Evolutionary conservation across 2,888 invertebrate species (phyloP), one percentile per base, ranked within the genome.

Genomic region (Synanthedon tipuliformis): DNA sequence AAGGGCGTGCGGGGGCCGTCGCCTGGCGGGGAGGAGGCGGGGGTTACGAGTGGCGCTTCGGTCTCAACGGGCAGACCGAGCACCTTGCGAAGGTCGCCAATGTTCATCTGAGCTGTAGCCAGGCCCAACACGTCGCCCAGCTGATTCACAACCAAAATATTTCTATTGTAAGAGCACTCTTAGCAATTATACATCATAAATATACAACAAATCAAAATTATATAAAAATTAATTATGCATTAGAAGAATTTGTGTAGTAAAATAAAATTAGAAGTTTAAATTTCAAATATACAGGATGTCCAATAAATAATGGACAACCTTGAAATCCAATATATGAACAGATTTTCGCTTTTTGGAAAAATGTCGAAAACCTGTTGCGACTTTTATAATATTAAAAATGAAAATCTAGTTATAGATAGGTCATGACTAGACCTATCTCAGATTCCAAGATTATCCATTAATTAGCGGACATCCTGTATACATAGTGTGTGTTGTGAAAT

Each of bases 61-160:
- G 74, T 70, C 18, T 89, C 89, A 2, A 66, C 68, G 0, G 93
- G 92, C 60, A 95, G 81, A 3, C 95, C 95, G 3, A 97, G 83
- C 51, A 95, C 91, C 70, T 95, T 95, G 56, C 93, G 92, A 52
- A 98, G 88, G 76, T 98, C 98, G 0, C 93, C 90, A 27, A 98
- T 93, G 76, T 97, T 98, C 89, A 97, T 94, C 78, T 95, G 94
- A 0, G 98, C 98, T 0, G 97, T 98, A 18, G 95, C 94, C 85
- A 96, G 94, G 11, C 98, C 98, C 63, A 96, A 92, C 7, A 94
- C 91, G 82, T 98, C 98, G 10, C 94, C 93, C 50, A 97, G 88
- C 92, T 94, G 73, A 54, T 34, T 67, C 51, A 52, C 41, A 45
- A 41, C 4, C 5, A 50, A 16, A 51, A 45, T 11, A 50, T 1